Evolutionary conservation across 2,888 invertebrate species (phyloP).

Genomic region (Drosophila siamana): DNA sequence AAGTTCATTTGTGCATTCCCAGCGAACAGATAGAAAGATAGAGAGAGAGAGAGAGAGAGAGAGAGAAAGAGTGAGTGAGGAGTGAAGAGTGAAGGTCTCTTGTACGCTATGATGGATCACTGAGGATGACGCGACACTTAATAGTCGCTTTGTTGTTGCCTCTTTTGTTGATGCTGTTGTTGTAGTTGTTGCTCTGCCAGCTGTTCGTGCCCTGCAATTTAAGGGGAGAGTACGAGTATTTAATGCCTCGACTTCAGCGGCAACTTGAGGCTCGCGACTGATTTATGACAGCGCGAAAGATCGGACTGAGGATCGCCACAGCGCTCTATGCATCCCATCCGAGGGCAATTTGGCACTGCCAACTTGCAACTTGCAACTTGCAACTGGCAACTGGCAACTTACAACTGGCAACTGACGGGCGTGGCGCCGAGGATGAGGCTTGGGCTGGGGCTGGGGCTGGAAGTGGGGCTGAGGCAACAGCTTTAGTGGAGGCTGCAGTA

Average conservation of each 20-base stretch:
- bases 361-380: conserved; percentile 25
- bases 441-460: conserved; percentile 27
- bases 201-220: conserved; percentile 73
- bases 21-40: too few relatives aligned
- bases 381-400: conserved; percentile 32
- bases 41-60: too few relatives aligned
- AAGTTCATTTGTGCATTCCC: conserved; percentile 61
- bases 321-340: conserved; percentile 46
- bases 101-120: conserved; percentile 73
- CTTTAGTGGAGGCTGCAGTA: not conserved
- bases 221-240: conserved; percentile 68
- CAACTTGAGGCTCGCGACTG: conserved; percentile 67
- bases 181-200: conserved; percentile 47
- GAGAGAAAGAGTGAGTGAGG: not conserved
- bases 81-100: conserved; percentile 40
- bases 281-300: conserved; percentile 75
- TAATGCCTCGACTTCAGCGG: conserved; percentile 64
- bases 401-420: conserved; percentile 57
- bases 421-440: conserved; percentile 63
- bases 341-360: conserved; percentile 68
- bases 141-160: conserved; percentile 59
- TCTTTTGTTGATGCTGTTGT: conserved; percentile 32
- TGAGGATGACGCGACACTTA: conserved; percentile 78
- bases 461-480: conserved; percentile 13
- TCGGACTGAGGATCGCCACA: conserved; percentile 40